Evolutionary conservation across 2,888 invertebrate species (phyloP).

Genomic region (Labia minor): DNA sequence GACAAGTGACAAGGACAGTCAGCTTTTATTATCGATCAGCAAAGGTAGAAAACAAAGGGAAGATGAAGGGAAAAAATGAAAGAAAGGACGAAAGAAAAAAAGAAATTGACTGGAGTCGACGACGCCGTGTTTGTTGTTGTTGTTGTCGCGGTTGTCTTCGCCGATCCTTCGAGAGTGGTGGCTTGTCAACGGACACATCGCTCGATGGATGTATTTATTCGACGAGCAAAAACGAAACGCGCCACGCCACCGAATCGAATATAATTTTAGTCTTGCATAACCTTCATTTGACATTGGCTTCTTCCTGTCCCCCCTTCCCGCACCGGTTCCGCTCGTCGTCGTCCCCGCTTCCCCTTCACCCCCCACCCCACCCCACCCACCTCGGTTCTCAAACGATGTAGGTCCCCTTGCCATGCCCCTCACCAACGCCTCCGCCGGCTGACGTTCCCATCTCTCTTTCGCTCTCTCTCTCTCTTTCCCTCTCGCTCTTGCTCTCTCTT

Average conservation of each 20-base stretch:
- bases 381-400: too few species aligned
- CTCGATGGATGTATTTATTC: not conserved
- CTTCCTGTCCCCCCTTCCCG: not conserved
- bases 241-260: not conserved
- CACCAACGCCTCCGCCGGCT: not conserved
- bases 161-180: too few species aligned
- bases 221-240: not conserved
- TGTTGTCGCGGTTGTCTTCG: too few species aligned
- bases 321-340: not conserved
- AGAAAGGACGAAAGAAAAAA: too few species aligned
- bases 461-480: not conserved
- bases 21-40: too few species aligned
- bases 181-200: too few species aligned
- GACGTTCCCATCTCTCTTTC: not conserved
- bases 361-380: not conserved
- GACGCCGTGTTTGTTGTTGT: too few species aligned
- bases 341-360: not conserved
- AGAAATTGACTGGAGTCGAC: too few species aligned
- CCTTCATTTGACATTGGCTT: conserved; percentile 1
- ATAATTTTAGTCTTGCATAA: conserved; percentile 13
- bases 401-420: not conserved
- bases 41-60: too few species aligned
- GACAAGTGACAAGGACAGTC: too few species aligned
- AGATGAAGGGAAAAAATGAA: too few species aligned
- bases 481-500: not conserved